Conservation (phyloP, 2,888 invertebrate species). For the Steinernema scapterisci region DNA sequence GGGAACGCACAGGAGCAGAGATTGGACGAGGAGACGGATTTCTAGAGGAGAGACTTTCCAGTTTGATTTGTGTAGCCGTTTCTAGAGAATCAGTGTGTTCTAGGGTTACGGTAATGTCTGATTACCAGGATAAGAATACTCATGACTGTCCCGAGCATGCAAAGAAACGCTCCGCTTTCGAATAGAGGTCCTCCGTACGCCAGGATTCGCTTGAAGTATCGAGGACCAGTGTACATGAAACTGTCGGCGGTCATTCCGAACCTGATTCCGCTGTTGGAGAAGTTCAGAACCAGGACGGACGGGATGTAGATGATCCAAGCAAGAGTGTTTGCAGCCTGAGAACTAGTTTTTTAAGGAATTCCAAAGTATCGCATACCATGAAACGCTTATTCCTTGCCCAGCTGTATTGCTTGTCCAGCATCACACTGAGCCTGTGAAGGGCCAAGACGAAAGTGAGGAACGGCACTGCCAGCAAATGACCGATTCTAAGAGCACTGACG, state of each 20-base stretch:
- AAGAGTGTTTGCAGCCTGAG: not conserved
- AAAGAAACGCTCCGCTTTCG: not conserved
- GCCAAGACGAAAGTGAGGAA: not conserved
- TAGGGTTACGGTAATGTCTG: too few species aligned
- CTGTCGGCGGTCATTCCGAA: not conserved
- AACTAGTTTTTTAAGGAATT: too few species aligned
- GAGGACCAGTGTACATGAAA: not conserved
- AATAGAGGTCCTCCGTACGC: not conserved
- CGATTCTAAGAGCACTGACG: not conserved
- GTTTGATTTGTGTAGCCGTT: not conserved
- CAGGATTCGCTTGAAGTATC: not conserved
- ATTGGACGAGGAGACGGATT: not conserved
- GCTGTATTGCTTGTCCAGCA: not conserved
- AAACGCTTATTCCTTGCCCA: too few species aligned
- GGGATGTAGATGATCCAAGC: not conserved
- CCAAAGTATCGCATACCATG: too few species aligned
- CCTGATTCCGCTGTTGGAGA: not conserved
- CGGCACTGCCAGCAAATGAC: not conserved
- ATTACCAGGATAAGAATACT: not conserved
- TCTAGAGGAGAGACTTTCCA: not conserved
- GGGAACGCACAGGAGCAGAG: not conserved
- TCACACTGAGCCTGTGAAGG: not conserved
- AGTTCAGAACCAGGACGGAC: not conserved
- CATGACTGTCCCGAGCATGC: not conserved
- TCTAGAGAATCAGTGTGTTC: not conserved